A percentile compares a stretch with the other conserved stretches of the same genome.
Conservation (phyloP, 2,888 invertebrate genomes). For the Eueremaeus valkanovi region DNA sequence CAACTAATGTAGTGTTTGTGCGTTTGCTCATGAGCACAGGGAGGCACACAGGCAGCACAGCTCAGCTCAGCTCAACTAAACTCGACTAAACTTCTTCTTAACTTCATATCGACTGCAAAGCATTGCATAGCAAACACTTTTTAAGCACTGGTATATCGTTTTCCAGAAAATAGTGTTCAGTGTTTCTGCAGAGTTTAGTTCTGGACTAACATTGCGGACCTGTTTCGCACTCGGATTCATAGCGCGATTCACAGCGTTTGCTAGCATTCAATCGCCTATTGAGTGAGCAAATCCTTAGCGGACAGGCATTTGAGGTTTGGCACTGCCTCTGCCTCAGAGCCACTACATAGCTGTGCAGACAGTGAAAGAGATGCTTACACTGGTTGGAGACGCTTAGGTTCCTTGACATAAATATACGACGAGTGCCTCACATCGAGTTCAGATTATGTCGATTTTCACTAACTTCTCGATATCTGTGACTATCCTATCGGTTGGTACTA, state of each 20-base stretch:
- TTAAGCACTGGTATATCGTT: no score
- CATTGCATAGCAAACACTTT: no score
- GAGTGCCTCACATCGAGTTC: background rate
- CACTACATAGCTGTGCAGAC: background rate
- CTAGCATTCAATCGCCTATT: background rate
- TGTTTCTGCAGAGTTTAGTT: no score
- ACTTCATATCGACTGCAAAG: no score
- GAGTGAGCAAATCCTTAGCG: background rate
- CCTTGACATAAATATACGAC: slow-evolving; percentile 3
- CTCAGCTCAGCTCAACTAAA: no score
- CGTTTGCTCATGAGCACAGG: no score
- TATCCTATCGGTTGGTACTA: background rate
- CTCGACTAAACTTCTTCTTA: no score
- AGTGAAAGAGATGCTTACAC: slow-evolving; percentile 3
- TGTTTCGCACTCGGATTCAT: background rate
- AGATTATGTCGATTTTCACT: slow-evolving; percentile 1
- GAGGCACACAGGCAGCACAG: no score
- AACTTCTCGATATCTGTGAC: background rate
- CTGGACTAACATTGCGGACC: no score
- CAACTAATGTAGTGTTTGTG: background rate
- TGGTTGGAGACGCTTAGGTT: slow-evolving; percentile 3
- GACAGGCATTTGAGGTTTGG: slow-evolving; percentile 18
- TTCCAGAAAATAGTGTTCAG: no score
- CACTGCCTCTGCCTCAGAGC: slow-evolving; percentile 4
- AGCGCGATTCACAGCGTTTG: no score